Evolutionary conservation across 2,888 invertebrate genomes (phyloP), one percentile per base, ranked within the genome.

Genomic region (Drosophila meridionalis): DNA sequence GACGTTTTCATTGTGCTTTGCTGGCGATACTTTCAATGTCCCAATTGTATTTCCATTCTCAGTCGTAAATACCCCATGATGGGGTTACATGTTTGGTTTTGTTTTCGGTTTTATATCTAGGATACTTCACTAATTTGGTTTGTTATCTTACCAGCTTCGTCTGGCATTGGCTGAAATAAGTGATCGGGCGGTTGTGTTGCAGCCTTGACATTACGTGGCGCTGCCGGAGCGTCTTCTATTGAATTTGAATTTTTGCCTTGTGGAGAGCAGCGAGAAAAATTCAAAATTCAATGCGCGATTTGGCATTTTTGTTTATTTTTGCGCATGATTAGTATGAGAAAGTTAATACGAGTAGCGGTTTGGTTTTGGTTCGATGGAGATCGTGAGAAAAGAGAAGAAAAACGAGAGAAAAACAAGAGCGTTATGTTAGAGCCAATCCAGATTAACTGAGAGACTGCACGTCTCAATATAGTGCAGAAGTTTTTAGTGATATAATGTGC

Each of bases 121-220:
- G 30, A 60, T 77, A 69, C 43, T 80, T 69, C 36, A 57, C 63
- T 79, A 69, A 56, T 71, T 67, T 42, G 26, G 52, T 52, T 68
- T 45, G 63, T 64, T 63, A 69, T 89, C 94, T 95, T 96, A 96
- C 96, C 96, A 93, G 95, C 94, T 94, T 95, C 95, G 92, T 95
- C 95, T 91, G 96, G 95, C 93, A 95, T 94, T 89, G 94, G 94
- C 93, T 94, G 94, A 93, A 96, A 95, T 92, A 94, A 94, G 93
- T 94, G 94, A 93, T 95, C 92, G 76, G 96, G 95, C 91, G 96
- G 95, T 91, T 95, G 94, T 91, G 95, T 94, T 82, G 95, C 94
- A 90, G 94, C 92, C 91, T 93, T 93, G 91, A 92, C 92, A 89
- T 93, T 93, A 90, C 92, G 93, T 89, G 93, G 93, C 90, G 92